Evolutionary conservation across 2,797 vertebrate species (phyloP).

Genomic region (Chrosomus eos): DNA sequence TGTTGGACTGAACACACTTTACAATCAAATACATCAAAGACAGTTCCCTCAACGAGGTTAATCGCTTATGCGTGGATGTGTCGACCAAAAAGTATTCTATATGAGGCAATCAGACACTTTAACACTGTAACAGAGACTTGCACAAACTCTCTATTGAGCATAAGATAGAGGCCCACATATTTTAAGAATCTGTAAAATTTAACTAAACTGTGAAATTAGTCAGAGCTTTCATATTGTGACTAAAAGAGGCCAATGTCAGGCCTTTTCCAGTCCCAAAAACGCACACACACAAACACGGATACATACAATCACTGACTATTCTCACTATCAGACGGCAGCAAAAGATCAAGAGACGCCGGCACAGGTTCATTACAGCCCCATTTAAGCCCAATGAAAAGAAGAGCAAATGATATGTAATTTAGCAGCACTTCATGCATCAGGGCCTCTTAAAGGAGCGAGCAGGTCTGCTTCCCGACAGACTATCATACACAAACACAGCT

Average conservation of each 20-base stretch:
- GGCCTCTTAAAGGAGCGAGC: conserved; percentile 51
- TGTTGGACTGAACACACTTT: conserved; percentile 3
- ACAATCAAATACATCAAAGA: conserved; percentile 45
- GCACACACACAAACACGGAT: background rate
- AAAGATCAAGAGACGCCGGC: conserved; percentile 51
- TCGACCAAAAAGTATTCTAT: conserved; percentile 29
- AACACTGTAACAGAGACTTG: conserved; percentile 19
- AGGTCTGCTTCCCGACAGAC: conserved; percentile 45
- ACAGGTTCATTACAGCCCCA: conserved; percentile 49
- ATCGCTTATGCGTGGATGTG: conserved; percentile 23
- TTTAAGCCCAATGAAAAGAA: conserved; percentile 49
- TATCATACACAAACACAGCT: conserved; percentile 32
- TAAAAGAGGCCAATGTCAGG: conserved; percentile 18
- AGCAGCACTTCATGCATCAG: conserved; percentile 51
- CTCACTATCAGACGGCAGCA: conserved; percentile 19
- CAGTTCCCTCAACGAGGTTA: conserved; percentile 46
- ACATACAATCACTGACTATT: conserved; percentile 41
- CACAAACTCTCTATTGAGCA: background rate
- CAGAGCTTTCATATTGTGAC: conserved; percentile 10
- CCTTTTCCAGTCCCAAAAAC: background rate
- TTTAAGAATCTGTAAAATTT: conserved; percentile 8
- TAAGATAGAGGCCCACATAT: conserved; percentile 3
- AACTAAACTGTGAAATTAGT: conserved; percentile 2
- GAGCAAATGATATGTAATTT: conserved; percentile 59
- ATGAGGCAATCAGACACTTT: conserved; percentile 40